Evolutionary conservation across 2,797 vertebrate species (phyloP), one percentile per base, ranked within the genome.

Genomic region (Melanotaenia nigrans): DNA sequence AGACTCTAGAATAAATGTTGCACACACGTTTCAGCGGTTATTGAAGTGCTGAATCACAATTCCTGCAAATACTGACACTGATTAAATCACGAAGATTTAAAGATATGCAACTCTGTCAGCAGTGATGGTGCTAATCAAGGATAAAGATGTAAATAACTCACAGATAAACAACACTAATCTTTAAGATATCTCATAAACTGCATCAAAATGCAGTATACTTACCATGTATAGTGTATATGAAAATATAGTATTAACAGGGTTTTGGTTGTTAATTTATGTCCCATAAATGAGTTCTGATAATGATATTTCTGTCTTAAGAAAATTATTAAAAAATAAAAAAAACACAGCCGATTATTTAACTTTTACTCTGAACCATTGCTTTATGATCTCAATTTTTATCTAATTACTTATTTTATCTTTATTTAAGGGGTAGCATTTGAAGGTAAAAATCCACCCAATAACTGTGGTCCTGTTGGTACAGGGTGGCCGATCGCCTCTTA

Each of bases 91-190:
- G 76, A 79, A 36, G 33, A 20, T 35, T 56, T 35, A 25, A 24
- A 70, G 60, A 45, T 11, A 61, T 63, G 51, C 18, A 64, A 42
- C 28, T 56, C 67, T 84, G 76, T 79, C 72, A 64, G 45, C 33
- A 24, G 47, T 68, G 66, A 77, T 87, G 68, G 49, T 42, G 60
- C 65, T 84, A 85, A 89, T 85, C 81, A 85, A 68, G 78, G 82
- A 11, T 71, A 32, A 56, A 36, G 25, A 54, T 67, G 24, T 73
- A 32, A 70, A n/a, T 85, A 65, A 73, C 57, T 65, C 18, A 5
- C 63, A 71, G 58, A 62, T 28, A 57, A 53, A 61, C 14, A 56
- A 51, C 45, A 73, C 36, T 77, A 35, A 62, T 45, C 20, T 60
- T 16, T 2, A 14, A 68, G 47, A 76, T 25, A 47, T 69, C 11